phyloP scores from a whole-genome alignment of 2,888 invertebrate species.

The Sialis fuliginosa region DNA sequence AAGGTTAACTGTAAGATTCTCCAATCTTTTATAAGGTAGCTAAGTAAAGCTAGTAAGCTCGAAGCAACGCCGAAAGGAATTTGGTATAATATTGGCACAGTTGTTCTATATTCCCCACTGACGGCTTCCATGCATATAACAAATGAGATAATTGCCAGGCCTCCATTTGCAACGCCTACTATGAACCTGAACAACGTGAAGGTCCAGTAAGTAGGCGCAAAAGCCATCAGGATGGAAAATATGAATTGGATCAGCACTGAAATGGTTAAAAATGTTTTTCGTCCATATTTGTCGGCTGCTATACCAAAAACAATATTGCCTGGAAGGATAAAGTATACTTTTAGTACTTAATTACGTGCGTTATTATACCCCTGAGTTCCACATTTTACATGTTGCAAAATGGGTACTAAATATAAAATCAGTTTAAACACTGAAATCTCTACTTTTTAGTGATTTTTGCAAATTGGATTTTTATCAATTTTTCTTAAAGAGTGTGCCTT shows the following conservation, averaged over 20 bases:
- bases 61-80: conserved; percentile 42
- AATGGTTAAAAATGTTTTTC: conserved; percentile 35
- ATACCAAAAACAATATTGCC: conserved; percentile 39
- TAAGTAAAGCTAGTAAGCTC: conserved; percentile 34
- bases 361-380: no score
- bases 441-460: no score
- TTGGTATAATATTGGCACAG: conserved; percentile 42
- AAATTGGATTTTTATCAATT: no score
- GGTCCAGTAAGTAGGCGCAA: conserved; percentile 31
- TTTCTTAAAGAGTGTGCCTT: no score
- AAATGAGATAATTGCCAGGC: conserved; percentile 44
- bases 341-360: no score
- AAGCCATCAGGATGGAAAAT: conserved; percentile 32
- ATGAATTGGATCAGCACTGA: conserved; percentile 35
- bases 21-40: conserved; percentile 42
- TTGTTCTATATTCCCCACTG: conserved; percentile 39
- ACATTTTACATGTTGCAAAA: no score
- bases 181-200: conserved; percentile 37
- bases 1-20: conserved; percentile 36
- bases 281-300: conserved; percentile 40
- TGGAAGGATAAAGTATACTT: conserved; percentile 10
- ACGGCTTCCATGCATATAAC: conserved; percentile 47
- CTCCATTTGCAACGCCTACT: conserved; percentile 40
- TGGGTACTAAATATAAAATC: no score
- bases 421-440: no score